These are phyloP conservation scores for Drosophila meridionalis DNA, from an alignment of 2,888 invertebrate genomes.

Conservation along the genomic window DNA sequence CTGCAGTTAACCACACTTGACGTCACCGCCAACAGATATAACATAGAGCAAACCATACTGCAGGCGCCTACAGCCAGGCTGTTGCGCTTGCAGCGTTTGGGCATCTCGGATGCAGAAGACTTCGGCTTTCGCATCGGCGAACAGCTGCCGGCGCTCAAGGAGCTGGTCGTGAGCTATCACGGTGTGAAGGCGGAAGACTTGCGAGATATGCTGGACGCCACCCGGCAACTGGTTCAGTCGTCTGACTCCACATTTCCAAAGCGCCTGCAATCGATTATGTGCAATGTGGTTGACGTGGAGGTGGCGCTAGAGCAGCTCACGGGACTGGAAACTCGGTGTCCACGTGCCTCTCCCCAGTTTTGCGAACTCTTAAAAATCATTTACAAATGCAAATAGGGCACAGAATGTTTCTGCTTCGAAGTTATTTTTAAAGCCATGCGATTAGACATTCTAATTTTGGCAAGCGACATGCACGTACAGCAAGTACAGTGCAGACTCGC, in stretches of 20 bases:
- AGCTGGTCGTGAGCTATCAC: constrained; percentile 65
- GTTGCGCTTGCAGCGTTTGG: constrained; percentile 49
- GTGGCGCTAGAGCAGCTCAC: constrained; percentile 66
- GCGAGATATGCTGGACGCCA: constrained; percentile 49
- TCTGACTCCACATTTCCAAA: constrained; percentile 41
- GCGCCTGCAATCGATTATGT: constrained; percentile 60
- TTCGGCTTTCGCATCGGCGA: constrained; percentile 66
- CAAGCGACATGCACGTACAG: neutral
- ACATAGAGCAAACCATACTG: constrained; percentile 55
- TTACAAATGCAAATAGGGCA: constrained; percentile 54
- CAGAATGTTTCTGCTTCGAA: constrained; percentile 11
- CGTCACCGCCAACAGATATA: constrained; percentile 55
- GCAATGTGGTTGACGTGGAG: constrained; percentile 69
- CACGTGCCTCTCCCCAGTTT: constrained; percentile 59
- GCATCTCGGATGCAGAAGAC: constrained; percentile 62
- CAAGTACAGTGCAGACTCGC: constrained; percentile 3
- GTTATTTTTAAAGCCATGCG: constrained; percentile 7
- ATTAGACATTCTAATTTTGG: constrained; percentile 13
- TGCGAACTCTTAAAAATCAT: constrained; percentile 62
- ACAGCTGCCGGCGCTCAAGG: constrained; percentile 45
- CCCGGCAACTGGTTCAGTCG: constrained; percentile 38
- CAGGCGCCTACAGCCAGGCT: constrained; percentile 35
- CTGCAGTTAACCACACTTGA: constrained; percentile 56
- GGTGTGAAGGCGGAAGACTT: constrained; percentile 48
- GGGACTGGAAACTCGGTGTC: constrained; percentile 62